A percentile compares a stretch with the other conserved stretches of the same genome.
phyloP scores from a whole-genome alignment of 2,797 vertebrate genomes.

The Hoplostethus mediterraneus region DNA sequence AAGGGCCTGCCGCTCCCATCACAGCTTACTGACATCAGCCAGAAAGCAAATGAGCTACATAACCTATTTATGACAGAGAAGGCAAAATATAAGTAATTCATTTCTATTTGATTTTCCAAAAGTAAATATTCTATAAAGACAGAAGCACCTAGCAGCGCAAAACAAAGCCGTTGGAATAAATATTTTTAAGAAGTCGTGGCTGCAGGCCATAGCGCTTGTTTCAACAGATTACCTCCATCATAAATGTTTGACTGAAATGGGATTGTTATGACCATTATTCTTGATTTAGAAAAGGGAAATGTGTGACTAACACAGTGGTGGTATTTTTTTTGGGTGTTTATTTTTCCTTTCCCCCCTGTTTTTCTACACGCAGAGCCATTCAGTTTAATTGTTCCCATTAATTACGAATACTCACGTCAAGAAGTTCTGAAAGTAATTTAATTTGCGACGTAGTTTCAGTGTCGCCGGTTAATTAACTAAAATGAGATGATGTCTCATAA shows the following conservation, averaged over 20 bases:
- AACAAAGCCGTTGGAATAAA: neutral
- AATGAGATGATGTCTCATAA: neutral
- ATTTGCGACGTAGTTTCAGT: conserved; percentile 6
- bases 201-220: neutral
- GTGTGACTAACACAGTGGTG: neutral
- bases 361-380: conserved; percentile 1
- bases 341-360: neutral
- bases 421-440: conserved; percentile 12
- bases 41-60: conserved; percentile 25
- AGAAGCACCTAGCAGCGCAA: neutral
- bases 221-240: conserved; percentile 1
- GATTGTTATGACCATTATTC: neutral
- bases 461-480: conserved; percentile 12
- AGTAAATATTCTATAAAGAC: conserved; percentile 39
- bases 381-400: neutral
- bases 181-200: neutral
- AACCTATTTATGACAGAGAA: conserved; percentile 39
- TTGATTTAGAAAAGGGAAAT: neutral
- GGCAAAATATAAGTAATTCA: conserved; percentile 19
- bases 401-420: conserved; percentile 16
- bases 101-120: conserved; percentile 45
- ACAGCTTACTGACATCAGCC: conserved; percentile 22
- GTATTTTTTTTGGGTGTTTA: neutral
- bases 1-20: too few species aligned
- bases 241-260: neutral